phyloP scores from a whole-genome alignment of 2,113 vertebrate genomes.

The Potamarius usumacintae region DNA sequence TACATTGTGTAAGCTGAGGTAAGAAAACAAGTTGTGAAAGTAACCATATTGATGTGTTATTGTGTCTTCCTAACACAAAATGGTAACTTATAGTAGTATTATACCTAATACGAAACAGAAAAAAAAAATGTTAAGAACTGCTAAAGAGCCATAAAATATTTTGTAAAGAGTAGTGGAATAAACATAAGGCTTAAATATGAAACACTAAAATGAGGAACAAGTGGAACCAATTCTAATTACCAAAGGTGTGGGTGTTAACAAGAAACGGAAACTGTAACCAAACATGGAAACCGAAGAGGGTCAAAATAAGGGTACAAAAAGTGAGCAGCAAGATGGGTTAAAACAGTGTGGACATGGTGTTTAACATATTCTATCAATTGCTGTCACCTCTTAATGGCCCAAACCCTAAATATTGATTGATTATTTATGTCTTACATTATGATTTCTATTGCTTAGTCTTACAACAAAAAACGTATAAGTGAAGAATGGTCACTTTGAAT shows the following conservation, averaged over 20 bases:
- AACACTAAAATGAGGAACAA: not conserved
- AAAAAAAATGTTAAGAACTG: not conserved
- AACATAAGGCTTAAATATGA: not conserved
- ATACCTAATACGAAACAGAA: too few relatives aligned
- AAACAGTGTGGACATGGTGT: not conserved
- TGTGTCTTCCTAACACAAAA: not conserved
- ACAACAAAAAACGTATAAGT: not conserved
- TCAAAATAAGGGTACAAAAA: not conserved
- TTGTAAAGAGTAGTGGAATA: not conserved
- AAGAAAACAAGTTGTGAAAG: not conserved
- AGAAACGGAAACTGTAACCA: not conserved
- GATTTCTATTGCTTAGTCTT: not conserved
- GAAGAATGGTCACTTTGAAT: not conserved
- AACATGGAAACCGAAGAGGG: constrained; percentile 3
- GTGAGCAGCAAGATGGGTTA: not conserved
- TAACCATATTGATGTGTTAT: not conserved
- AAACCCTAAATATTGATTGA: not conserved
- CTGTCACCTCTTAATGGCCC: not conserved
- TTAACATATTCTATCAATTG: not conserved
- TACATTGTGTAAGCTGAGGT: not conserved
- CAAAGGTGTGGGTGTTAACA: not conserved
- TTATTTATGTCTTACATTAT: not conserved
- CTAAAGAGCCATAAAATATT: not conserved
- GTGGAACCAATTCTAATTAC: not conserved
- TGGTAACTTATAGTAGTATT: not conserved